These are phyloP conservation scores for Andrena trimmerana DNA, from an alignment of 2,888 invertebrate genomes.

Conservation along the genomic window DNA sequence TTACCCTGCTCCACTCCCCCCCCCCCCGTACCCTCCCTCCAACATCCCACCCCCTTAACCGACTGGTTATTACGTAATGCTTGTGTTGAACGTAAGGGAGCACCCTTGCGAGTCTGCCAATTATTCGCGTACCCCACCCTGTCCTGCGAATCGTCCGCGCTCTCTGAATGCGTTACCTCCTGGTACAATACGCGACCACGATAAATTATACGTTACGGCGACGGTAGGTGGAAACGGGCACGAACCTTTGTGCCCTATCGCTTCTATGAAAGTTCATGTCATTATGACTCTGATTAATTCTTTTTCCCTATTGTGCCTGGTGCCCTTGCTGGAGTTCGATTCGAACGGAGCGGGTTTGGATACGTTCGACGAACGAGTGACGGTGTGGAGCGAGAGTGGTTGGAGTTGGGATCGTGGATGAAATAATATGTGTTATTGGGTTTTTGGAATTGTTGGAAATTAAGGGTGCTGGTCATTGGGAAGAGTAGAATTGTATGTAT, in stretches of 20 bases:
- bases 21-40: constrained; percentile 49
- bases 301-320: neutral
- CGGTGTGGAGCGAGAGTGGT: too few relatives aligned
- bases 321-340: neutral
- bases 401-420: too few relatives aligned
- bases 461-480: too few relatives aligned
- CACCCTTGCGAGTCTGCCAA: constrained; percentile 65
- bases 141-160: constrained; percentile 42
- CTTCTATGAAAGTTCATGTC: constrained; percentile 13
- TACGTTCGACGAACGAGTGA: neutral
- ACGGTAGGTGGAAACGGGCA: constrained; percentile 10
- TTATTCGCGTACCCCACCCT: constrained; percentile 63
- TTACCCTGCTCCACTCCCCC: constrained; percentile 64
- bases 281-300: constrained; percentile 33
- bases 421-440: too few relatives aligned
- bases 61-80: constrained; percentile 72
- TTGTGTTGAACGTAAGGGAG: constrained; percentile 63
- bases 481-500: too few relatives aligned
- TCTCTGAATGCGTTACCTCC: constrained; percentile 44
- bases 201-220: constrained; percentile 44
- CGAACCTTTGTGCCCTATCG: constrained; percentile 32
- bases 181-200: constrained; percentile 34
- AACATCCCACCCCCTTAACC: constrained; percentile 55
- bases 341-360: neutral
- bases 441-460: too few relatives aligned